Conservation (phyloP, 2,113 vertebrate genomes). For the Sclerurus mexicanus region DNA sequence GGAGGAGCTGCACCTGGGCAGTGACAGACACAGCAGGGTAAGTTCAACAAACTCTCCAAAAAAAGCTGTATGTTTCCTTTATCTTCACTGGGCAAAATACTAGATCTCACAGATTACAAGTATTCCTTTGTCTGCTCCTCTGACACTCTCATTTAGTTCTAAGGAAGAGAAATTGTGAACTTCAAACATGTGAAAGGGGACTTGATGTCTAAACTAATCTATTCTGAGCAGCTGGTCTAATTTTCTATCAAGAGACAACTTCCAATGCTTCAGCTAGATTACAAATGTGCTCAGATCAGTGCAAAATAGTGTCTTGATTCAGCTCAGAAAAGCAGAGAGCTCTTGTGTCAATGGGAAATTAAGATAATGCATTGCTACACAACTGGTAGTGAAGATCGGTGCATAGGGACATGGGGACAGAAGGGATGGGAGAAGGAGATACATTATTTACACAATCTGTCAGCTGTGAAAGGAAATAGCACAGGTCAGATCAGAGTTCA, state of each 20-base stretch:
- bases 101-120: not conserved
- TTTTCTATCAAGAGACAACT: not conserved
- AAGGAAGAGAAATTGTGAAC: not conserved
- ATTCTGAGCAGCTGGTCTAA: constrained; percentile 6
- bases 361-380: not conserved
- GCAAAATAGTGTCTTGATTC: not conserved
- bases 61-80: not conserved
- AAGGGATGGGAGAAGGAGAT: not conserved
- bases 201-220: constrained; percentile 32
- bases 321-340: not conserved
- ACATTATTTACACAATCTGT: not conserved
- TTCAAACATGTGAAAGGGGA: not conserved
- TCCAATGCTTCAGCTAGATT: not conserved
- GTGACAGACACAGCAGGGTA: not conserved
- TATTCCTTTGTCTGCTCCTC: not conserved
- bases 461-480: not conserved
- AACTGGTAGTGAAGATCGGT: not conserved
- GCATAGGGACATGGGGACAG: not conserved
- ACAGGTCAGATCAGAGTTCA: not conserved
- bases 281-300: not conserved
- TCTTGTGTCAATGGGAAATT: not conserved
- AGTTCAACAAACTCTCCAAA: not conserved
- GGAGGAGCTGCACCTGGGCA: not conserved
- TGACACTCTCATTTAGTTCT: not conserved
- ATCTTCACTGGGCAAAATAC: not conserved